Evolutionary conservation across 2,888 invertebrate species (phyloP).

Genomic region (Eupithecia subfuscata): DNA sequence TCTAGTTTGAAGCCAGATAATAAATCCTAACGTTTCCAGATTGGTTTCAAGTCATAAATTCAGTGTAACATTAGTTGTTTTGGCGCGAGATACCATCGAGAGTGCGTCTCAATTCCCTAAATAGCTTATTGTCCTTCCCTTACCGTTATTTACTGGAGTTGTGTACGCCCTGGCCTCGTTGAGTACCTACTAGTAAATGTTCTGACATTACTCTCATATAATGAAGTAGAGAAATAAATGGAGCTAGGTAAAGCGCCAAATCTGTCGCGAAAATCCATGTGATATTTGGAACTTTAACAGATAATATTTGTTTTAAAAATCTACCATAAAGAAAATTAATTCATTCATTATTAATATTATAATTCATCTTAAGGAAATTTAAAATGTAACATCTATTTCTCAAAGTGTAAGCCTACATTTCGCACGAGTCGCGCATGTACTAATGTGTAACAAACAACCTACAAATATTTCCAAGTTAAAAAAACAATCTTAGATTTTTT

Average conservation of each 20-base stretch:
- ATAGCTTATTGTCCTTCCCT: constrained; percentile 57
- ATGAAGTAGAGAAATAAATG: neutral
- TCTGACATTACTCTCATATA: neutral
- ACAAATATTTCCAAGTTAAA: no score
- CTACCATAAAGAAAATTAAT: no score
- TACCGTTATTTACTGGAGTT: constrained; percentile 48
- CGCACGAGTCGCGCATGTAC: no score
- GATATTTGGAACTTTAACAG: neutral
- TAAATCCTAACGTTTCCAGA: neutral
- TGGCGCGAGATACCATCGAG: constrained; percentile 25
- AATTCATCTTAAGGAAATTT: no score
- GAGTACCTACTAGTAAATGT: constrained; percentile 4
- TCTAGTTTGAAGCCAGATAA: neutral
- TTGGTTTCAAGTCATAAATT: constrained; percentile 4
- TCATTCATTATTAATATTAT: no score
- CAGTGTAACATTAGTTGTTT: constrained; percentile 20
- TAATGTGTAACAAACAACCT: no score
- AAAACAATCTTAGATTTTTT: no score
- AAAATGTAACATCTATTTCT: no score
- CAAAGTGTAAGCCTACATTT: no score
- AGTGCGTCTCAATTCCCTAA: constrained; percentile 50
- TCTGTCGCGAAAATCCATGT: neutral
- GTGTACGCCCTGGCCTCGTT: neutral
- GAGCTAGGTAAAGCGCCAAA: neutral
- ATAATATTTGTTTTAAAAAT: neutral